phyloP scores from a whole-genome alignment of 1,140 invertebrate species.

The Plodia interpunctella region DNA sequence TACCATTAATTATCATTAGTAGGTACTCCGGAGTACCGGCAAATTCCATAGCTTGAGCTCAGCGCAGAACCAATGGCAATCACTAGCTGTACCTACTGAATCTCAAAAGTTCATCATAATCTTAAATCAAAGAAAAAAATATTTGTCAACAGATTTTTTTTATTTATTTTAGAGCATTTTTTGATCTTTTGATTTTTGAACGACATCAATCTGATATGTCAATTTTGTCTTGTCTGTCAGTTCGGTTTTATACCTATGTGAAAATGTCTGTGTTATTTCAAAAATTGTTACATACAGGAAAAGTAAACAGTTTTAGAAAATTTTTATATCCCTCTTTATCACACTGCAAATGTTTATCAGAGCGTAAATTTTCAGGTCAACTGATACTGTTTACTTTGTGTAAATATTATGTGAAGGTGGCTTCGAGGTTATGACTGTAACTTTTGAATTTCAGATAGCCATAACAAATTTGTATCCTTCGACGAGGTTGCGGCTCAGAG shows the following conservation, averaged over 20 bases:
- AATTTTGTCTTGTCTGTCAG: background rate
- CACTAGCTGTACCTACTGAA: too few relatives aligned
- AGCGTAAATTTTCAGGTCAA: constrained; percentile 47
- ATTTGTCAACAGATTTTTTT: too few relatives aligned
- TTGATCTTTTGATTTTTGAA: background rate
- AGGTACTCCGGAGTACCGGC: too few relatives aligned
- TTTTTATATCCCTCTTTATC: constrained; percentile 35
- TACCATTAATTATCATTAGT: too few relatives aligned
- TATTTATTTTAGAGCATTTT: background rate
- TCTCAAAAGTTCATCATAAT: too few relatives aligned
- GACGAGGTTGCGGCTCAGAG: constrained; percentile 64
- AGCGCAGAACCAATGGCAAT: too few relatives aligned
- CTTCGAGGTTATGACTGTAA: constrained; percentile 56
- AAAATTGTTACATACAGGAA: constrained; percentile 41
- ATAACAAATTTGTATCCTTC: constrained; percentile 57
- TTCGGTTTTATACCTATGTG: constrained; percentile 8
- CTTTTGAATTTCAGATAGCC: constrained; percentile 60
- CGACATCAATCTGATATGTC: background rate
- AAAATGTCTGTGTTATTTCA: constrained; percentile 68
- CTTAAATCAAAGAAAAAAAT: too few relatives aligned
- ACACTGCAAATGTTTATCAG: constrained; percentile 41
- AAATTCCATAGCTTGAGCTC: too few relatives aligned
- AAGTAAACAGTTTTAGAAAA: constrained; percentile 47
- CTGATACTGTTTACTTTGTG: constrained; percentile 12
- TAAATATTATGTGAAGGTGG: constrained; percentile 23